Evolutionary conservation across 2,888 invertebrate species (phyloP), one percentile per base, ranked within the genome.

Genomic region (Lasioglossum lativentre): DNA sequence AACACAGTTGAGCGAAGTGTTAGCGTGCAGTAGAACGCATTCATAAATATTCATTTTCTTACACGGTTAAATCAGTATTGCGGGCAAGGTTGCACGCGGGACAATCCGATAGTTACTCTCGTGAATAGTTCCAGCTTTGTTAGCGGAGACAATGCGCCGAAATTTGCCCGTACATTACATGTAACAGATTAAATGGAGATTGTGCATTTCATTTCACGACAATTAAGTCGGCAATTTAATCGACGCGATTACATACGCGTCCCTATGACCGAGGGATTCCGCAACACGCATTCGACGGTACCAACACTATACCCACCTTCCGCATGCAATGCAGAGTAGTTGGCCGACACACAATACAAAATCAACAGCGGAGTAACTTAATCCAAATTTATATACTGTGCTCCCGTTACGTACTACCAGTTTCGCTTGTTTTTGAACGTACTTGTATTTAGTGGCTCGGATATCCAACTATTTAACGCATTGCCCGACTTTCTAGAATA

Each of bases 201-300:
- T 34, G 80, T 38, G 38, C 78, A 75, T 75, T 88, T 88, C 78
- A 71, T 82, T 73, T 78, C 56, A 56, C 71, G 68, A 75, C 66
- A 59, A 81, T 66, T 66, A 86, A 75, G 72, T 52, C 23, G 19
- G 47, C 23, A 30, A 59, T 59, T 76, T 77, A 40, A 72, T 83
- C 63, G 63, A 75, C 34, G 34, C 38, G 78, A 83, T 79, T 83
- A 42, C 66, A 66, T 34, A 34, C 66, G 34, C 66, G 66, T 34
- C 8, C 34, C 34, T 66, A 66, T 66, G 66, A 34, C 66, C 66
- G 66, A 34, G 59, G 19, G 34, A 66, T 66, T 34, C 66, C 66
- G 34, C 66, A 66, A 66, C 66, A 34, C 66, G 66, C 66, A 30
- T 66, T 66, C 66, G 30, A 34, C 16, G 66, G 30, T 34, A 34